Evolutionary conservation across 2,797 vertebrate genomes (phyloP).

Genomic region (Calcarius lapponicus): DNA sequence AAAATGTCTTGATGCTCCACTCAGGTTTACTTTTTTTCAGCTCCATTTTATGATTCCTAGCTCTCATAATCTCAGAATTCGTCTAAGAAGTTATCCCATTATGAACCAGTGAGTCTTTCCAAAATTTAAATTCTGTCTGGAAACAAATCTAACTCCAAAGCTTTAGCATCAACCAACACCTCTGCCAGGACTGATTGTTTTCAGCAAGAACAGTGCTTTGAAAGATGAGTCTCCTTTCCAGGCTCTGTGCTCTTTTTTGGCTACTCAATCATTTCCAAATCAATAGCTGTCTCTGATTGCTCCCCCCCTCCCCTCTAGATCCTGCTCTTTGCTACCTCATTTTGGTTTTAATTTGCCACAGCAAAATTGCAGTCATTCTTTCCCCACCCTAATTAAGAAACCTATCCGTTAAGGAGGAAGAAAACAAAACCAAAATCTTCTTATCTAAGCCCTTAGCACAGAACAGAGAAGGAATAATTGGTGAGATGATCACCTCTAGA

Average conservation of each 20-base stretch:
- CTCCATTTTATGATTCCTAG: neutral
- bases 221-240: constrained; percentile 44
- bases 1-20: neutral
- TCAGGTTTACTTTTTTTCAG: neutral
- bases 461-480: constrained; percentile 57
- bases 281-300: constrained; percentile 50
- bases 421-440: constrained; percentile 41
- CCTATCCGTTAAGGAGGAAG: constrained; percentile 30
- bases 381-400: constrained; percentile 61
- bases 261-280: constrained; percentile 51
- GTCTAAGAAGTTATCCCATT: neutral
- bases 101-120: neutral
- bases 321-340: constrained; percentile 55
- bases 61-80: neutral
- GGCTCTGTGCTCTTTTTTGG: constrained; percentile 4
- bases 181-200: constrained; percentile 24
- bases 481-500: constrained; percentile 46
- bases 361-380: constrained; percentile 48
- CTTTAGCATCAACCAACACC: neutral
- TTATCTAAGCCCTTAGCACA: constrained; percentile 34
- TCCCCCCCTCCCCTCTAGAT: neutral
- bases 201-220: constrained; percentile 37
- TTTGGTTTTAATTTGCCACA: constrained; percentile 69
- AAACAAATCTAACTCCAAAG: neutral
- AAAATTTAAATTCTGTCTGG: constrained; percentile 31